phyloP scores from a whole-genome alignment of 2,797 vertebrate genomes.

The Mallotus villosus region DNA sequence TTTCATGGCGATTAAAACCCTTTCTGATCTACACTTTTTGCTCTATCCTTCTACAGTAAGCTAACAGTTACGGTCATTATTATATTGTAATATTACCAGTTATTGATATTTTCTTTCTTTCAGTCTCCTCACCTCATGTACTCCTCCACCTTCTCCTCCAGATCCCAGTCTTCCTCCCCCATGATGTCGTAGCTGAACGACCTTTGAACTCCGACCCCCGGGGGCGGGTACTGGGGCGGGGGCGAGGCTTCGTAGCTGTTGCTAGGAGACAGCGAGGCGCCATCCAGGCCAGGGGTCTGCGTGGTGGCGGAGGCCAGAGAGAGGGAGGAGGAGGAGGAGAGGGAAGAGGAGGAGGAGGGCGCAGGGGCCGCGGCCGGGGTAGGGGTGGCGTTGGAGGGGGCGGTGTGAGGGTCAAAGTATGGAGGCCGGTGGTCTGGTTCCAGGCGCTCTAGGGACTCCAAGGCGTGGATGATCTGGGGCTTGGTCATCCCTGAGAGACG shows the following conservation, averaged over 20 bases:
- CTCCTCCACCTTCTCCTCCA: conserved; percentile 85
- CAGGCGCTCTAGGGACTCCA: conserved; percentile 82
- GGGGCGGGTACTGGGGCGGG: conserved; percentile 77
- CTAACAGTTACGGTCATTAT: too few relatives aligned
- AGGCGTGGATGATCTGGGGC: conserved; percentile 80
- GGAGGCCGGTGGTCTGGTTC: conserved; percentile 75
- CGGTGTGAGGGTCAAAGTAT: conserved; percentile 69
- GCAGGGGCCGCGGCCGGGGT: conserved; percentile 50
- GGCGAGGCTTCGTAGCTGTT: conserved; percentile 83
- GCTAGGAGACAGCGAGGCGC: conserved; percentile 78
- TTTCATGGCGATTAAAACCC: too few relatives aligned
- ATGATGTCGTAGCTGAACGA: conserved; percentile 80
- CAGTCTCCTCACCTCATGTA: conserved; percentile 78
- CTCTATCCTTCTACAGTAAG: too few relatives aligned
- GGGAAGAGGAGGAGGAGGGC: conserved; percentile 64
- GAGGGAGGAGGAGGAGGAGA: conserved; percentile 78
- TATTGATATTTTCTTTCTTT: neutral
- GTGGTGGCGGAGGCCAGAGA: conserved; percentile 80
- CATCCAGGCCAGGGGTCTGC: conserved; percentile 80
- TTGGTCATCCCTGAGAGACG: conserved; percentile 82
- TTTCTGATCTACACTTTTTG: too few relatives aligned
- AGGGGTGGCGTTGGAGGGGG: conserved; percentile 54
- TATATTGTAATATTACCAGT: too few relatives aligned
- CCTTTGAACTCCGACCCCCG: conserved; percentile 71
- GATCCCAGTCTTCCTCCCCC: conserved; percentile 82